Conservation (phyloP, 2,888 invertebrate genomes). For the Helicoverpa assulta region DNA sequence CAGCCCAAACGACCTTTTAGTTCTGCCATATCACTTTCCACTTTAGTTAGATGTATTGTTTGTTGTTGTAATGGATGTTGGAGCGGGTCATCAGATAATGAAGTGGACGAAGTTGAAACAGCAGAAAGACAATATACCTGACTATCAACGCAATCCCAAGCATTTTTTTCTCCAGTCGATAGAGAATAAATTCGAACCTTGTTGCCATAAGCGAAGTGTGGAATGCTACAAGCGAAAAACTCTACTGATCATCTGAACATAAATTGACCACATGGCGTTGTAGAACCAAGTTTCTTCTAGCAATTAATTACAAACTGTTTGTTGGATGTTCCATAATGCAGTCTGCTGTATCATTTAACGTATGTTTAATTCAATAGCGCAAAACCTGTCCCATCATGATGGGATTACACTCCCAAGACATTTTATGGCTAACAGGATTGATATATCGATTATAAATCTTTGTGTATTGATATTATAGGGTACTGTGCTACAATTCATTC, state of each 20-base stretch:
- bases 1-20: conserved; percentile 49
- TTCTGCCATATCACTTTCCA: conserved; percentile 52
- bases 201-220: neutral
- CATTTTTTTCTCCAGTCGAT: neutral
- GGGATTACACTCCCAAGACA: conserved; percentile 26
- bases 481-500: conserved; percentile 39
- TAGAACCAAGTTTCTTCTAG: neutral
- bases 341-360: neutral
- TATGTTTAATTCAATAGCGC: conserved; percentile 10
- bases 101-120: neutral
- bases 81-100: neutral
- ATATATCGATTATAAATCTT: conserved; percentile 21
- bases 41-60: conserved; percentile 30
- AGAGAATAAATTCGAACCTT: neutral
- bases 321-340: conserved; percentile 4
- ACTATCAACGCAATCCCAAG: neutral
- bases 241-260: neutral
- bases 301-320: conserved; percentile 8
- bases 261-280: neutral
- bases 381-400: conserved; percentile 20
- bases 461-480: conserved; percentile 15
- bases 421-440: conserved; percentile 45
- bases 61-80: conserved; percentile 13
- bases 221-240: conserved; percentile 1
- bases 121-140: neutral